Evolutionary conservation across 2,797 vertebrate genomes (phyloP), one percentile per base, ranked within the genome.

Genomic region (Distichodus sexfasciatus): DNA sequence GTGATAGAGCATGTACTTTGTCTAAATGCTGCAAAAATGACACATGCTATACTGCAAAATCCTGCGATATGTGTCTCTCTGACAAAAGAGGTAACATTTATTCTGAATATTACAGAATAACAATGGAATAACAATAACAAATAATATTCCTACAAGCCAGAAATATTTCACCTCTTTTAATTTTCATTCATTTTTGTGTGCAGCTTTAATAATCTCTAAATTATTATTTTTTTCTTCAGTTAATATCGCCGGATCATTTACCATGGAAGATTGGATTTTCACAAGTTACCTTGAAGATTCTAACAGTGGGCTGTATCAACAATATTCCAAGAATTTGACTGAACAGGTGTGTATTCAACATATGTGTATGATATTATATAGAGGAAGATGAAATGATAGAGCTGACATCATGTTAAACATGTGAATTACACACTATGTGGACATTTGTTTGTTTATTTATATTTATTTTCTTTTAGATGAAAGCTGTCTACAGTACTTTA

Each of bases 261-360:
- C 0, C 1, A 3, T 85, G 6, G 0, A 0, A 0, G 0, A 0
- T 0, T 0, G 0, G 0, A 0, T 0, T 0, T 44, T 57, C 54
- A 0, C 0, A 0, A 0, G 0, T 0, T 69, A 75, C 51, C 5
- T 76, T 44, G 0, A 0, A 2, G 2, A 43, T 0, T 0, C 0
- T 1, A 0, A 0, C 0, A 1, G 33, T 0, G 0, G 0, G 0
- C 0, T 0, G 40, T 28, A 60, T 0, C 0, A 6, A 0, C 0
- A 0, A 29, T 67, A 40, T 6, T 44, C 0, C 0, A 0, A 0
- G 0, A 0, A 0, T 0, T 0, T 83, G n/a, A 11, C 19, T 14
- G 0, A 0, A 0, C 0, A 3, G 66, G 89, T 88, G 75, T 14
- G 76, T 66, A 15, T 6, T 48, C 31, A 48, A 54, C 21, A n/a